Base-by-base conservation (phyloP, 1,140 invertebrate genomes). In the Drosophila virilis region DNA sequence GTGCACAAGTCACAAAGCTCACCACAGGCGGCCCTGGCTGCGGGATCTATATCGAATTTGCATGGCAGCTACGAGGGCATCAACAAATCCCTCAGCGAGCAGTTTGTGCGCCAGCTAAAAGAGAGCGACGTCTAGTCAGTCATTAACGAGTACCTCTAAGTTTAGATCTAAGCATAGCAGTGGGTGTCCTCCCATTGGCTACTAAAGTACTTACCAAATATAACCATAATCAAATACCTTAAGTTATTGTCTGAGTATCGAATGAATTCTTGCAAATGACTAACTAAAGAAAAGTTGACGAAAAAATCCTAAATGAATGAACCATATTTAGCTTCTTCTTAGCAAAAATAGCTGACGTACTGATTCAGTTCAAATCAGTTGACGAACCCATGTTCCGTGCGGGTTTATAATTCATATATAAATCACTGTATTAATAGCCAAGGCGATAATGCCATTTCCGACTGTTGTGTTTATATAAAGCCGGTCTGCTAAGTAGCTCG, bases 41-140 rank as follows among this genome's bases (percentile, higher is more conserved):
- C 46, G 2, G 3, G 67, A 3, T 32, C 40, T 43, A 7, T 10
- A 40, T 13, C 13, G 45, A 17, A 42, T 51, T 6, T 64, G 46
- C 17, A 5, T 45, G 60, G 2, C 37, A 77, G 48, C 37, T 65
- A 40, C 37, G 84, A 89, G 32, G 64, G 66, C 3, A 38, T 91
- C 8, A 86, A 90, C 61, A 92, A 92, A 61, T 92, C 91, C 8
- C 74, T 90, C 17, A 91, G 90, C 55, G 91, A 92, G 50, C 91
- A 92, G 61, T 91, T 79, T 71, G 90, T 92, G 0, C 85, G 80
- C 37, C 90, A 91, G 62, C 70, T 86, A 8, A 91, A 91, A 46
- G 90, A 91, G 66, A 91, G 90, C 70, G 86, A 90, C 50, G 85
- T 90, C 75, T 90, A 90, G 85, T 89, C 80, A 72, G 42, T 8